Percentiles rank a stretch among this genome's conserved stretches.
Conservation (phyloP, 2,888 invertebrate genomes). For the Lepetodrilus schrolli region DNA sequence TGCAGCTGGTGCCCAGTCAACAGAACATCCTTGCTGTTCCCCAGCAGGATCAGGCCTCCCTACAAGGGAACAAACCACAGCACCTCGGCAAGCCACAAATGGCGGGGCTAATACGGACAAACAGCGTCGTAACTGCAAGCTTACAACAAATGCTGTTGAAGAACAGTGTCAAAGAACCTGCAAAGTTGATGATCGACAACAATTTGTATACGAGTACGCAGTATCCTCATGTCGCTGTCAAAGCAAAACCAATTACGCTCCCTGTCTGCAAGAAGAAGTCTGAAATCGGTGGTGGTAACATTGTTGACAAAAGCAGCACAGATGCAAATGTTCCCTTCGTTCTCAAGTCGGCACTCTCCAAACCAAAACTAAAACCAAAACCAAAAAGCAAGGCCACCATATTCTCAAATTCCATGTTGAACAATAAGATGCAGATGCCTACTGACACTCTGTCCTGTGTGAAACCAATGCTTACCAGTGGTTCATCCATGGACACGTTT, state of each 20-base stretch:
- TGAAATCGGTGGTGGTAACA: neutral
- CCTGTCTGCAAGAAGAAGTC: conserved; percentile 7
- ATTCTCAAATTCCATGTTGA: neutral
- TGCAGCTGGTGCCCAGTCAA: neutral
- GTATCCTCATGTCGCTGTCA: neutral
- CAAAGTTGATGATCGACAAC: neutral
- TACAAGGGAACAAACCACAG: neutral
- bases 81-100: conserved; percentile 6
- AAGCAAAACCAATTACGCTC: neutral
- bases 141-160: conserved; percentile 12
- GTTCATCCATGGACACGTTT: neutral
- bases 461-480: neutral
- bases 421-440: neutral
- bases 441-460: neutral
- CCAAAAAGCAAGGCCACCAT: conserved; percentile 13
- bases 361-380: conserved; percentile 4
- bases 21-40: neutral
- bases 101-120: neutral
- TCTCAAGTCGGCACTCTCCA: neutral
- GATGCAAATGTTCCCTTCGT: conserved; percentile 8
- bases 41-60: neutral
- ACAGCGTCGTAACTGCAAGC: neutral
- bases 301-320: neutral
- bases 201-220: neutral
- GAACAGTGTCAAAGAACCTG: neutral